phyloP scores from a whole-genome alignment of 2,113 vertebrate species.

The Polypterus senegalus region DNA sequence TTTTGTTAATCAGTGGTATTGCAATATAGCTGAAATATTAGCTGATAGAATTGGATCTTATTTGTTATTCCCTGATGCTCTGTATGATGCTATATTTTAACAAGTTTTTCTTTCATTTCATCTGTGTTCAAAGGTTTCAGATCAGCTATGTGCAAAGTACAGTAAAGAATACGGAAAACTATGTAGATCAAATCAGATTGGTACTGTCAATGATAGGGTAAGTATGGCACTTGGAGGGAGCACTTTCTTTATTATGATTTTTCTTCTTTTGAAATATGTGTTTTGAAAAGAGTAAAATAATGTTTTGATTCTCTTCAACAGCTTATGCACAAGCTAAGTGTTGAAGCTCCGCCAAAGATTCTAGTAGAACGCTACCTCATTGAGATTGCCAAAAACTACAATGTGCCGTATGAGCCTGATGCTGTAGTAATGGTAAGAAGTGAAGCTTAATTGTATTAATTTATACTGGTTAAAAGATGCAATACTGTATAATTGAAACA shows the following conservation, averaged over 20 bases:
- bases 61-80: no score
- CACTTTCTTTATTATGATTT: neutral
- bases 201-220: slow-evolving; percentile 94
- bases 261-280: slow-evolving; percentile 1
- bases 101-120: neutral
- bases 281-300: neutral
- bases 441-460: neutral
- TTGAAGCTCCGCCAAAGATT: slow-evolving; percentile 92
- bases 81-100: no score
- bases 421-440: slow-evolving; percentile 81
- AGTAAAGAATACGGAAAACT: slow-evolving; percentile 97
- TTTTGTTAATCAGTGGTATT: no score
- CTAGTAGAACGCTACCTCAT: slow-evolving; percentile 94
- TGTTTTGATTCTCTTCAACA: slow-evolving; percentile 30
- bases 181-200: slow-evolving; percentile 93
- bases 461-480: no score
- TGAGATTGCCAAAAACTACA: slow-evolving; percentile 98
- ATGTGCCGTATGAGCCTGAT: slow-evolving; percentile 88
- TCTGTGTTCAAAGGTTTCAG: slow-evolving; percentile 64
- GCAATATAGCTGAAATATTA: no score
- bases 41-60: no score
- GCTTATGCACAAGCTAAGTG: slow-evolving; percentile 92
- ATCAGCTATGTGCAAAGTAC: slow-evolving; percentile 93
- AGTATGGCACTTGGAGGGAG: slow-evolving; percentile 4
- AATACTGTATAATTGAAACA: no score